Evolutionary conservation across 2,888 invertebrate genomes (phyloP).

Genomic region (Chydorus sphaericus): DNA sequence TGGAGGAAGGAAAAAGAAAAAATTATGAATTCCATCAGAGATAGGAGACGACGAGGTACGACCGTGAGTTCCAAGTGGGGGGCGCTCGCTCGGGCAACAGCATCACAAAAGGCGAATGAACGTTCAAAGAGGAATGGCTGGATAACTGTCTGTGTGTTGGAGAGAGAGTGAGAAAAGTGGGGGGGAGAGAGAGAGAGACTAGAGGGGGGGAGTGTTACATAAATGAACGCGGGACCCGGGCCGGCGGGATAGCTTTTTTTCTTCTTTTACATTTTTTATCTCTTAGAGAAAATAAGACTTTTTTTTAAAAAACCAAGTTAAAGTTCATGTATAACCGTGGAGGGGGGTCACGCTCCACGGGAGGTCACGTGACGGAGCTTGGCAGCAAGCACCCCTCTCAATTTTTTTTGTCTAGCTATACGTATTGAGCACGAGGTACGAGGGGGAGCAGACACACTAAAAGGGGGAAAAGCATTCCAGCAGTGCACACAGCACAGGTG

Average conservation of each 20-base stretch:
- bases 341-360: constrained; percentile 2
- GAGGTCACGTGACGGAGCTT: neutral
- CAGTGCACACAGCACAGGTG: too few species aligned
- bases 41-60: neutral
- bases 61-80: neutral
- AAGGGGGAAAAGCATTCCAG: too few species aligned
- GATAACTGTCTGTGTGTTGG: neutral
- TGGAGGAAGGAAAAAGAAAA: neutral
- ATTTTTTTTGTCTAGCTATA: too few species aligned
- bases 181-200: neutral
- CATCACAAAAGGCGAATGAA: constrained; percentile 2
- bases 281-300: too few species aligned
- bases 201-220: neutral
- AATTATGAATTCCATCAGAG: neutral
- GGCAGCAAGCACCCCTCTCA: too few species aligned
- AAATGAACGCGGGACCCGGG: neutral
- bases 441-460: too few species aligned
- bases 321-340: neutral
- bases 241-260: neutral
- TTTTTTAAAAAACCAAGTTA: neutral
- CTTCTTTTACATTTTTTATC: too few species aligned
- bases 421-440: too few species aligned
- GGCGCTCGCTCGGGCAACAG: too few species aligned
- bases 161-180: neutral
- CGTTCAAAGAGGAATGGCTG: neutral